A percentile compares a stretch with the other conserved stretches of the same genome.
phyloP scores from a whole-genome alignment of 1,140 invertebrate species.

The Phymorhynchus buccinoides region DNA sequence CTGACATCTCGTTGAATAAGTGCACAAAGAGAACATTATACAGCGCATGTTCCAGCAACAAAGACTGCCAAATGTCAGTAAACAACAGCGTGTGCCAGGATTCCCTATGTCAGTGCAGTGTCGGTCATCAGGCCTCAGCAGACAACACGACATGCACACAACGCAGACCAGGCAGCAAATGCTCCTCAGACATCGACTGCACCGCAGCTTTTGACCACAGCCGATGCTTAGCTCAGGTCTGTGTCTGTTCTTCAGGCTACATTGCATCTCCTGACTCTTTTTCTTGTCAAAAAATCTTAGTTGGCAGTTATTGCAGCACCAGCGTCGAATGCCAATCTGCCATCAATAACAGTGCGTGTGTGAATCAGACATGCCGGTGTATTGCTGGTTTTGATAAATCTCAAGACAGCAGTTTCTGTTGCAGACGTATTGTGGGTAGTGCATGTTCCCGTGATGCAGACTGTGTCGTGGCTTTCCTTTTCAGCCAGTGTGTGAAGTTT shows the following conservation, averaged over 20 bases:
- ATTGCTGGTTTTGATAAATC: slow-evolving; percentile 21
- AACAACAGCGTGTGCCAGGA: slow-evolving; percentile 37
- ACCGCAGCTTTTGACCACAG: slow-evolving; percentile 33
- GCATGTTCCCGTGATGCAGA: slow-evolving; percentile 39
- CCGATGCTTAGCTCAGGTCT: slow-evolving; percentile 34
- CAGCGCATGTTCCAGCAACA: slow-evolving; percentile 38
- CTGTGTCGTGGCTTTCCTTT: slow-evolving; percentile 41
- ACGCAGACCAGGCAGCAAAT: background rate
- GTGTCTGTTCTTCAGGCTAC: slow-evolving; percentile 42
- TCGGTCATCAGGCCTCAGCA: slow-evolving; percentile 36
- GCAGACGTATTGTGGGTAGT: slow-evolving; percentile 33
- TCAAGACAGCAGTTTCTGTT: slow-evolving; percentile 22
- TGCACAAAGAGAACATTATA: background rate
- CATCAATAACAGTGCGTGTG: slow-evolving; percentile 39
- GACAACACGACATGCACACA: background rate
- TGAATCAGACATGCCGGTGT: slow-evolving; percentile 40
- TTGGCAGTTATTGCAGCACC: slow-evolving; percentile 39
- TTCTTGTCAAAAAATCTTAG: slow-evolving; percentile 24
- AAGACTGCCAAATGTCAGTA: slow-evolving; percentile 43
- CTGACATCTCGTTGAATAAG: background rate
- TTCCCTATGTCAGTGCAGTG: slow-evolving; percentile 34
- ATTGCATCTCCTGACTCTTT: background rate
- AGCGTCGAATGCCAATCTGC: slow-evolving; percentile 41
- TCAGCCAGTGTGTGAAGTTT: slow-evolving; percentile 36
- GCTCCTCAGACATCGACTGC: slow-evolving; percentile 14